Conservation (phyloP, 2,797 vertebrate genomes). For the Distichodus sexfasciatus region DNA sequence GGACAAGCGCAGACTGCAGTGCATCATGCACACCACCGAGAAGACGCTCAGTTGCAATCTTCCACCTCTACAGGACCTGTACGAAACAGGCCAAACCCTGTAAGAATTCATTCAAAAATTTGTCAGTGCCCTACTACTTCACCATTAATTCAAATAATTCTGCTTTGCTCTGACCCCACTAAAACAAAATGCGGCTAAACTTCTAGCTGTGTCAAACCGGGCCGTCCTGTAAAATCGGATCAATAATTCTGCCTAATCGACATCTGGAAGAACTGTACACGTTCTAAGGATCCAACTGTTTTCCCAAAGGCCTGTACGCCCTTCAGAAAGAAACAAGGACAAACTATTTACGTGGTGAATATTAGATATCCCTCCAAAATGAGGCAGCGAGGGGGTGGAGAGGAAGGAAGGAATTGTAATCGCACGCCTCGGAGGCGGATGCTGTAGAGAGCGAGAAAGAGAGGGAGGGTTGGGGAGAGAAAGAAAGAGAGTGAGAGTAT, state of each 20-base stretch:
- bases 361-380: constrained; percentile 24
- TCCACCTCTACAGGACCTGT: too few species aligned
- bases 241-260: neutral
- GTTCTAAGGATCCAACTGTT: neutral
- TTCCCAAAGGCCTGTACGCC: neutral
- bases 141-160: too few species aligned
- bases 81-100: too few species aligned
- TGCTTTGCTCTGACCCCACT: too few species aligned
- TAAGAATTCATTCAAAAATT: too few species aligned
- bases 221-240: neutral
- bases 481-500: constrained; percentile 45
- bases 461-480: constrained; percentile 5
- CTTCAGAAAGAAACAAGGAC: constrained; percentile 3
- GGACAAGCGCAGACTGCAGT: too few species aligned
- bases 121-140: too few species aligned
- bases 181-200: too few species aligned
- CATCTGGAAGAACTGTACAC: too few species aligned
- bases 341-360: neutral
- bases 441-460: neutral
- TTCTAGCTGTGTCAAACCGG: too few species aligned
- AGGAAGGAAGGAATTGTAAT: constrained; percentile 6
- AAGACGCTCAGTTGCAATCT: too few species aligned
- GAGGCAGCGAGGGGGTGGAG: neutral
- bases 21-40: too few species aligned
- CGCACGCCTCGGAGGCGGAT: neutral